phyloP scores from a whole-genome alignment of 2,113 vertebrate species.

The Carlito syrichta region DNA sequence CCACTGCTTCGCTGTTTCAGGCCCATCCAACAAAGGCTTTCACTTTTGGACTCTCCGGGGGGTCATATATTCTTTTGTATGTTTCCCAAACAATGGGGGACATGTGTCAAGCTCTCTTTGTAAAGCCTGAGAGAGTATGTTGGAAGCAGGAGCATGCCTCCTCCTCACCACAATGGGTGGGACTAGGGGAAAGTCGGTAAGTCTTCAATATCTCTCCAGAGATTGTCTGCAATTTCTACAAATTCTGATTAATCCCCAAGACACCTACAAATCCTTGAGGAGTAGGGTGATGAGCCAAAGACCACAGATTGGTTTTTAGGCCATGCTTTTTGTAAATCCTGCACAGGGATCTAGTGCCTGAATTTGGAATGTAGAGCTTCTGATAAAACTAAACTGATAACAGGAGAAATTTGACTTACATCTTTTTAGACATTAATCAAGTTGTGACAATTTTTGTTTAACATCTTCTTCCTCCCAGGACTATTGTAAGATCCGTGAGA shows the following conservation, averaged over 20 bases:
- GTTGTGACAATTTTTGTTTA: not conserved
- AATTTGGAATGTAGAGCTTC: not conserved
- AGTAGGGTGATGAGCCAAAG: not conserved
- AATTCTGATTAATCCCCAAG: not conserved
- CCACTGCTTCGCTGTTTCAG: not conserved
- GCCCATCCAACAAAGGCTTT: not conserved
- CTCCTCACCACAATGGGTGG: not conserved
- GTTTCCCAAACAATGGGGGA: not conserved
- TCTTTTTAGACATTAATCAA: not conserved
- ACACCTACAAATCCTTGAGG: not conserved
- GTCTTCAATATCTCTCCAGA: not conserved
- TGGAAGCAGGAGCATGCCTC: not conserved
- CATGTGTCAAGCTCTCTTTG: not conserved
- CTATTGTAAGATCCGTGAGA: not conserved
- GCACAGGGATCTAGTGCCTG: not conserved
- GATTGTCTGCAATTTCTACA: not conserved
- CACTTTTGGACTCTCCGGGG: not conserved
- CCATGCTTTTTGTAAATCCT: not conserved
- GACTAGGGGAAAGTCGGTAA: not conserved
- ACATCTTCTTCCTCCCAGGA: not conserved
- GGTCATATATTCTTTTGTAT: not conserved
- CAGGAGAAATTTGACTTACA: not conserved
- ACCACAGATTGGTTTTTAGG: not conserved
- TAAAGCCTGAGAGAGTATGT: not conserved
- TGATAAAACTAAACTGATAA: not conserved